Evolutionary conservation across 2,113 vertebrate genomes (phyloP).

Genomic region (Cromileptes altivelis): DNA sequence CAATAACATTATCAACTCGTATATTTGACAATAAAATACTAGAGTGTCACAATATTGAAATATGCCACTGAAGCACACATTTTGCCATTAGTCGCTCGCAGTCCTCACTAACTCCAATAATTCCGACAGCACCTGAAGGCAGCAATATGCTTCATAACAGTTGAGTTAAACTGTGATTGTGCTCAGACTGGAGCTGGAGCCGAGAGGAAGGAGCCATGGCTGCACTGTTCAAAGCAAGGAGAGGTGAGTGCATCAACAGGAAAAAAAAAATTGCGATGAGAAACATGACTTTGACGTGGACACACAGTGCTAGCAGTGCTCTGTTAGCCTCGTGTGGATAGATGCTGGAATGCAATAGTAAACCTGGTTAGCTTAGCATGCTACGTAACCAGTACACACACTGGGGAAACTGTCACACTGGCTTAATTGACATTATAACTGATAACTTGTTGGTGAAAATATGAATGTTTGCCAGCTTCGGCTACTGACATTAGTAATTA

Average conservation of each 20-base stretch:
- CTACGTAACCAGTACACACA: background rate
- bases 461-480: background rate
- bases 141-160: constrained; percentile 5
- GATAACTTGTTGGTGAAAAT: background rate
- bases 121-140: constrained; percentile 23
- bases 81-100: no score
- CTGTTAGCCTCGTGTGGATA: background rate
- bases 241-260: constrained; percentile 68
- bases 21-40: no score
- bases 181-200: background rate
- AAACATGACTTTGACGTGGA: background rate
- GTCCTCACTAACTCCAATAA: background rate
- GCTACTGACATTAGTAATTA: background rate
- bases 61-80: no score
- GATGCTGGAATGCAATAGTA: background rate
- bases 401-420: background rate
- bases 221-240: constrained; percentile 79
- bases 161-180: background rate
- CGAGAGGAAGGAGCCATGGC: constrained; percentile 68
- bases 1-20: no score
- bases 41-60: no score
- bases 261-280: rapidly evolving
- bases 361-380: constrained; percentile 32
- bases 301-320: background rate
- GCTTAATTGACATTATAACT: background rate